These are phyloP conservation scores for Myiotriccus ornatus DNA, from an alignment of 2,797 vertebrate genomes.

Conservation along the genomic window DNA sequence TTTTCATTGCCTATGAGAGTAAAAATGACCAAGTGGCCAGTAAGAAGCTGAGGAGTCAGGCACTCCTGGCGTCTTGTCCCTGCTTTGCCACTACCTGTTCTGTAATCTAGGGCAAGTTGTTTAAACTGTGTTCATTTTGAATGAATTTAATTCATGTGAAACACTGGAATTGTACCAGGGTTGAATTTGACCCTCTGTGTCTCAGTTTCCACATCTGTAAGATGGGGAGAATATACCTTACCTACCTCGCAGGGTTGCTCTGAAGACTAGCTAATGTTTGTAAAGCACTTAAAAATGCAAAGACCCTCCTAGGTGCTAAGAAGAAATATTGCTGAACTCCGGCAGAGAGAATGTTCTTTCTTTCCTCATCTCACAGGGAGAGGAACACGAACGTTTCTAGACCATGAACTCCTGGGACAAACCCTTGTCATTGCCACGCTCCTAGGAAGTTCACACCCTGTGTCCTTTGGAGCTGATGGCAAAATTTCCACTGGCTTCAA, in stretches of 20 bases:
- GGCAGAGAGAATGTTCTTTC: slow-evolving; percentile 5
- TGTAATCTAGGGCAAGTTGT: slow-evolving; percentile 33
- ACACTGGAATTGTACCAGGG: slow-evolving; percentile 58
- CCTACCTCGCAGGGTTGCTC: slow-evolving; percentile 60
- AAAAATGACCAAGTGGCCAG: slow-evolving; percentile 12
- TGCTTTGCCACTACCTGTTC: slow-evolving; percentile 35
- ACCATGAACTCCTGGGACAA: not conserved
- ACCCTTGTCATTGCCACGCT: not conserved
- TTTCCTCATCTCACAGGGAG: not conserved
- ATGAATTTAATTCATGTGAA: slow-evolving; percentile 36
- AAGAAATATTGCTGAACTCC: slow-evolving; percentile 31
- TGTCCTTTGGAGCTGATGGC: not conserved
- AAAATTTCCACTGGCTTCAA: not conserved
- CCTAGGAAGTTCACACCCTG: not conserved
- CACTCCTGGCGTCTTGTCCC: not conserved
- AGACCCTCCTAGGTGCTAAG: slow-evolving; percentile 64
- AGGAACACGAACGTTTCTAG: not conserved
- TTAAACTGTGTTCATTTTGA: slow-evolving; percentile 31
- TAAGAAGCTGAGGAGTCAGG: slow-evolving; percentile 19
- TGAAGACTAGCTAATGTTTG: slow-evolving; percentile 58
- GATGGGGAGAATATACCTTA: slow-evolving; percentile 54
- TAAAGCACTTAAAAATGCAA: slow-evolving; percentile 68
- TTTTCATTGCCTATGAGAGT: not conserved
- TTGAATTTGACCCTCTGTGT: slow-evolving; percentile 41
- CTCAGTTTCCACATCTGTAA: slow-evolving; percentile 56